These are phyloP conservation scores for Cynopterus brachyotis DNA, from an alignment of 2,113 vertebrate genomes.

Conservation along the genomic window DNA sequence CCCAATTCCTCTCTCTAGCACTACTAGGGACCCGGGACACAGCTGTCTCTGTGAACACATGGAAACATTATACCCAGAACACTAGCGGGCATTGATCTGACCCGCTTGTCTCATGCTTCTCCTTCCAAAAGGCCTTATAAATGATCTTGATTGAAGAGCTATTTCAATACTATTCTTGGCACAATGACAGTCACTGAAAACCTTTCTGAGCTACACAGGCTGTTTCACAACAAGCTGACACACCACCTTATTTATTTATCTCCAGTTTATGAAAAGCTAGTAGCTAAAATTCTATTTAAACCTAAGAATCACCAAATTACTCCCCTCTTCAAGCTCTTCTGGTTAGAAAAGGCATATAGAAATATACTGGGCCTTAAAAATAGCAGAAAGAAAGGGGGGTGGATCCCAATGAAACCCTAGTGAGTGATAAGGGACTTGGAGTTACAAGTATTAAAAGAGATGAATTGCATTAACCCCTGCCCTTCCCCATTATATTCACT, in stretches of 20 bases:
- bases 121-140: conserved; percentile 69
- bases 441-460: conserved; percentile 85
- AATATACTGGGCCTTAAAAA: conserved; percentile 42
- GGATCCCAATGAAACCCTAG: conserved; percentile 68
- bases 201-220: conserved; percentile 47
- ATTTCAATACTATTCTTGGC: conserved; percentile 71
- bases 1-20: conserved; percentile 48
- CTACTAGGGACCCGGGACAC: conserved; percentile 66
- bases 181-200: conserved; percentile 64
- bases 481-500: conserved; percentile 87
- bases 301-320: background rate
- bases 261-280: conserved; percentile 61
- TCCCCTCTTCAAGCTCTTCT: background rate
- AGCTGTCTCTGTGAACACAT: conserved; percentile 31
- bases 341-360: conserved; percentile 8
- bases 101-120: conserved; percentile 54
- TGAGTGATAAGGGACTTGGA: conserved; percentile 80
- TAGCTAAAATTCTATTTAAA: conserved; percentile 44
- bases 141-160: conserved; percentile 77
- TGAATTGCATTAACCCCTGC: conserved; percentile 88
- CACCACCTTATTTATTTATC: conserved; percentile 63
- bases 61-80: conserved; percentile 9
- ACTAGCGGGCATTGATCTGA: background rate
- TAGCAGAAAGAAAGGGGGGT: background rate
- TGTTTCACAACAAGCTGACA: conserved; percentile 60